Percentiles rank a stretch among this genome's conserved stretches.
phyloP scores from a whole-genome alignment of 2,113 vertebrate species.

The Clarias batrachus region DNA sequence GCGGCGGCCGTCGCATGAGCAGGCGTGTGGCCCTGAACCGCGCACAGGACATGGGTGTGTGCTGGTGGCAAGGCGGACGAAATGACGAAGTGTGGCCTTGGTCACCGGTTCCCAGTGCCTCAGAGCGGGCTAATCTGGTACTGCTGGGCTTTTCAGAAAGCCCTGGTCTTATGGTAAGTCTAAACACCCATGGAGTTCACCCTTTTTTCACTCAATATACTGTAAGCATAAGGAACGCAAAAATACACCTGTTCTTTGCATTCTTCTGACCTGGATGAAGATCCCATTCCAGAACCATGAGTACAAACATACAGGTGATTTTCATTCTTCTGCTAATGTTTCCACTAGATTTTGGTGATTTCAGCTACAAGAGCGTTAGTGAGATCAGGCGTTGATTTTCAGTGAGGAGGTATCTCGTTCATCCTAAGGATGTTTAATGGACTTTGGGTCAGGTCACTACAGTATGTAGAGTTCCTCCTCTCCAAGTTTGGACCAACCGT shows the following conservation, averaged over 20 bases:
- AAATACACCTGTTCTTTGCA: background rate
- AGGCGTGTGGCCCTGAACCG: constrained; percentile 77
- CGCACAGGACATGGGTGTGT: constrained; percentile 80
- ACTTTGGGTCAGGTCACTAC: background rate
- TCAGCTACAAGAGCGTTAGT: background rate
- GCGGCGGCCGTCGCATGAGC: constrained; percentile 67
- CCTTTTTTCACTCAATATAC: background rate
- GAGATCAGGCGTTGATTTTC: background rate
- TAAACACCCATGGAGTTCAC: background rate
- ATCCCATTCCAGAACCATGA: no score
- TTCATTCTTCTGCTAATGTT: background rate
- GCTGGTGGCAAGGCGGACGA: constrained; percentile 85
- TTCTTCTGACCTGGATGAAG: no score
- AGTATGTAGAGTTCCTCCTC: background rate
- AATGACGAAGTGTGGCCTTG: constrained; percentile 84
- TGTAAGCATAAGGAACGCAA: background rate
- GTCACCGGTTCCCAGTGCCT: constrained; percentile 77
- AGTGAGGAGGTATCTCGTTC: background rate
- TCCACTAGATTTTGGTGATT: background rate
- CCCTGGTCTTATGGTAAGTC: constrained; percentile 83
- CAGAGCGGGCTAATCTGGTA: constrained; percentile 82
- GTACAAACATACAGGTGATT: no score
- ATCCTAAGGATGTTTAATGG: background rate
- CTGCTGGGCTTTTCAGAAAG: constrained; percentile 77
- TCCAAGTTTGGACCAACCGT: background rate